Evolutionary conservation across 2,888 invertebrate genomes (phyloP).

Genomic region (Troides aeacus): DNA sequence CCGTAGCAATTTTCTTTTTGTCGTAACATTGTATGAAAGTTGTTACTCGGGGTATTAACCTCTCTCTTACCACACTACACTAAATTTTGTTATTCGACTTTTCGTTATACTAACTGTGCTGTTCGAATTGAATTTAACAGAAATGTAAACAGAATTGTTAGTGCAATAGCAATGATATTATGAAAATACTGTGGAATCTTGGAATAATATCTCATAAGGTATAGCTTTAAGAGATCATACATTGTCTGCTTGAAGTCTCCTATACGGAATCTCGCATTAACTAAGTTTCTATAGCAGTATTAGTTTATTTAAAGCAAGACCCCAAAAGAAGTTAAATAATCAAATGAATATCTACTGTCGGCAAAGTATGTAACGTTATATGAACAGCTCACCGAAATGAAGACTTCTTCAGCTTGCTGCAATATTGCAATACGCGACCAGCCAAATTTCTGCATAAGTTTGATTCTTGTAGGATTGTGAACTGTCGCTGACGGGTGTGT

Average conservation of each 20-base stretch:
- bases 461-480: conserved; percentile 98
- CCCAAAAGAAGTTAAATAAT: too few relatives aligned
- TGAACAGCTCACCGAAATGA: conserved; percentile 87
- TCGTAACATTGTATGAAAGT: background rate
- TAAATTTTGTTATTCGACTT: background rate
- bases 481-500: conserved; percentile 99
- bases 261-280: too few relatives aligned
- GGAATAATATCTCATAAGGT: too few relatives aligned
- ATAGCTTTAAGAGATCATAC: too few relatives aligned
- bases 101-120: background rate
- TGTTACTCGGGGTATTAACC: background rate
- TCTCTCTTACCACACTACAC: background rate
- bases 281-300: too few relatives aligned
- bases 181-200: too few relatives aligned
- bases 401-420: conserved; percentile 99
- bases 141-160: background rate
- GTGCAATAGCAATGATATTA: too few relatives aligned
- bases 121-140: background rate
- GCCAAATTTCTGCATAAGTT: conserved; percentile 96
- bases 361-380: background rate
- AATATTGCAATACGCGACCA: conserved; percentile 99
- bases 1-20: conserved; percentile 4
- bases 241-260: too few relatives aligned
- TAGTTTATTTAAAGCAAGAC: too few relatives aligned
- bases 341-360: background rate